phyloP scores from a whole-genome alignment of 2,113 vertebrate species.

The Vulpes vulpes region DNA sequence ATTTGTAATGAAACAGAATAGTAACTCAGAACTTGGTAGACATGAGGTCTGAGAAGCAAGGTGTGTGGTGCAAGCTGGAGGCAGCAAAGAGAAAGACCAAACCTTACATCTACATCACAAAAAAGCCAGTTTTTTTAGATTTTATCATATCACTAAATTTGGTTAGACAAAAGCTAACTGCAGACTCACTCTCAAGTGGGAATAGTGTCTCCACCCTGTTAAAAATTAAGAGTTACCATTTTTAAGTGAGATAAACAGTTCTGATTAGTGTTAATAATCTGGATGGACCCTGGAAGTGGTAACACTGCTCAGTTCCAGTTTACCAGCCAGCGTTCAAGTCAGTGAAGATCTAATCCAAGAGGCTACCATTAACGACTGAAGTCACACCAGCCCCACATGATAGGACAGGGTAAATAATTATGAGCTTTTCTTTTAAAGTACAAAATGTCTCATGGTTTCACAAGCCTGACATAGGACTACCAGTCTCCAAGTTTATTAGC shows the following conservation, averaged over 20 bases:
- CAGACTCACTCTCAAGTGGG: neutral
- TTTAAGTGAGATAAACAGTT: neutral
- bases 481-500: neutral
- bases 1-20: neutral
- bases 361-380: neutral
- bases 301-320: neutral
- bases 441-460: neutral
- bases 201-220: neutral
- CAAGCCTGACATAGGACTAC: neutral
- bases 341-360: neutral
- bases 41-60: neutral
- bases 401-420: neutral
- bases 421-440: neutral
- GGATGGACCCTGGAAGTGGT: neutral
- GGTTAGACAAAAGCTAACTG: neutral
- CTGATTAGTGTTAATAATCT: neutral
- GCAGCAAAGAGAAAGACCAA: neutral
- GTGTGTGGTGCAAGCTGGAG: neutral
- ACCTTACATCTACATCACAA: neutral
- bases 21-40: neutral
- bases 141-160: neutral
- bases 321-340: neutral
- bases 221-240: neutral
- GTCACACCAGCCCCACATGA: neutral
- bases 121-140: neutral